Base-by-base conservation (phyloP, 2,797 vertebrate genomes). In the Clarias pachynema region DNA sequence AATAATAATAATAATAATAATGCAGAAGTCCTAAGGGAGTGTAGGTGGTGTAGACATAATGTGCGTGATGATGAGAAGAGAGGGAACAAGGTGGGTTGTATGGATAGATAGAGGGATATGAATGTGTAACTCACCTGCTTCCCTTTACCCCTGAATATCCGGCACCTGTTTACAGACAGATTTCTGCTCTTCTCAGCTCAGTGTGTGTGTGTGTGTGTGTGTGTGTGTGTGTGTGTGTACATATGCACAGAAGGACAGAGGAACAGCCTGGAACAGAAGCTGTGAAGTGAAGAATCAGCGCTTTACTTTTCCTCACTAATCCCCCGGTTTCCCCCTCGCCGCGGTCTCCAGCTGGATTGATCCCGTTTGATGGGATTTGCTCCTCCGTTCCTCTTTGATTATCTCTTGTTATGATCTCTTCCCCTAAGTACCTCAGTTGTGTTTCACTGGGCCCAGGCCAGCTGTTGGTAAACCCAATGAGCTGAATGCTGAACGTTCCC, bases 371-470 rank as follows among this genome's bases (percentile, higher is more conserved):
- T 85, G 81, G 79, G 86, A 81, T 88, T 83, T 87, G 86, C 88
- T 90, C 83, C 72, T 79, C 70, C 26, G 34, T 74, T 88, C 83
- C 82, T 86, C 86, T 89, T 91, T 91, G 82, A 88, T 90, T 84
- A 88, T 87, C 87, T 88, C 84, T 80, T 79, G 77, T 82, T 82
- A 31, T 81, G 82, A 82, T 87, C 72, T 88, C 73, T 81, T 65
- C 87, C 87, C 82, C 74, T 53, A 80, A 90, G 85, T 85, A 77
- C 75, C 49, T 56, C 56, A 34, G 81, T 84, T 87, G 85, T 84
- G 87, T 88, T 88, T 85, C 78, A 60, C 63, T 69, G 69, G 85
- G 87, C 85, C 69, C 75, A 49, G 57, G 86, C 59, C 85, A 89
- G 85, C 86, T 90, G 87, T 73, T 86, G 70, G 85, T 74, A 10